These are phyloP conservation scores for Drosophila elegans DNA, from an alignment of 1,140 invertebrate species.

Conservation along the genomic window DNA sequence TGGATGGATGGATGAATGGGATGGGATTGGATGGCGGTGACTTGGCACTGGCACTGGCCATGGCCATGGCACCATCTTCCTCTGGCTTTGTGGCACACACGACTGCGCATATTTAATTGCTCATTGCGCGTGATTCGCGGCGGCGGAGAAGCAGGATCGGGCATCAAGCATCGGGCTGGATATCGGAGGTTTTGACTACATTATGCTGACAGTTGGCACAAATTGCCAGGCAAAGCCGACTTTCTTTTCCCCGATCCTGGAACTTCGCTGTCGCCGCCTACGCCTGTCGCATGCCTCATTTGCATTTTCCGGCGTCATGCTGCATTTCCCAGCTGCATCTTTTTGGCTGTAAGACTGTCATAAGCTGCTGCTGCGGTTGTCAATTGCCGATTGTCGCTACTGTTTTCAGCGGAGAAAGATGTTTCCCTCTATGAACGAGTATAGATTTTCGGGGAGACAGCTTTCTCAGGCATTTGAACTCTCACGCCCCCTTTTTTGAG, in stretches of 20 bases:
- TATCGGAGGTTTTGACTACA: slow-evolving; percentile 49
- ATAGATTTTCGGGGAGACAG: slow-evolving; percentile 2
- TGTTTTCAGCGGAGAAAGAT: slow-evolving; percentile 28
- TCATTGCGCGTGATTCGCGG: slow-evolving; percentile 69
- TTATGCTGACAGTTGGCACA: slow-evolving; percentile 76
- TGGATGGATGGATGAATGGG: background rate
- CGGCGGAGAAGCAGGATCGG: slow-evolving; percentile 5
- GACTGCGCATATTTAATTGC: slow-evolving; percentile 80
- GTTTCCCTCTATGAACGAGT: background rate
- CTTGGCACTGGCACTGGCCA: slow-evolving; percentile 18
- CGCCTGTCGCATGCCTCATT: slow-evolving; percentile 68
- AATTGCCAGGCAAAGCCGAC: slow-evolving; percentile 53
- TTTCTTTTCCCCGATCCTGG: slow-evolving; percentile 37
- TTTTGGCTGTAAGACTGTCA: slow-evolving; percentile 49
- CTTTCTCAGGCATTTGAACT: slow-evolving; percentile 17
- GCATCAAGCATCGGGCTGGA: background rate
- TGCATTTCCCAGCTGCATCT: slow-evolving; percentile 49
- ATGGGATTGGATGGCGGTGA: slow-evolving; percentile 6
- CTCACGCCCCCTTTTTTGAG: background rate
- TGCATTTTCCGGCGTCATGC: slow-evolving; percentile 74
- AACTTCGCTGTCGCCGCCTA: slow-evolving; percentile 55
- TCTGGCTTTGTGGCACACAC: slow-evolving; percentile 55
- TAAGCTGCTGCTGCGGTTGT: slow-evolving; percentile 57
- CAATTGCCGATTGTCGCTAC: slow-evolving; percentile 60
- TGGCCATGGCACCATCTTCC: slow-evolving; percentile 12